A percentile compares a stretch with the other conserved stretches of the same genome.
Evolutionary conservation across 2,888 invertebrate species (phyloP).

Genomic region (Silvanus unidentatus): DNA sequence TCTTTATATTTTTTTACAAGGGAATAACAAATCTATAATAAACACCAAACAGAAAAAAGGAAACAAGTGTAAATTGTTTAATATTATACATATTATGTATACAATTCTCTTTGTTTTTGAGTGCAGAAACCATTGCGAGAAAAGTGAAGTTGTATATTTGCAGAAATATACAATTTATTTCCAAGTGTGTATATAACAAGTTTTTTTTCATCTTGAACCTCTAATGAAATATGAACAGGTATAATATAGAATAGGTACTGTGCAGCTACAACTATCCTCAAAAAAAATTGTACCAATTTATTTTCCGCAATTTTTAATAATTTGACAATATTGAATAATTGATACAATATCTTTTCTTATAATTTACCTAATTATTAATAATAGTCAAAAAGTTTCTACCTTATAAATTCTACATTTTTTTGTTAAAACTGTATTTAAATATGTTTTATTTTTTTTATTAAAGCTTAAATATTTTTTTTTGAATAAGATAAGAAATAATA

Average conservation of each 20-base stretch:
- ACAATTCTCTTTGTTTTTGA: constrained; percentile 12
- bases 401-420: constrained; percentile 34
- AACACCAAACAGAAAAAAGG: neutral
- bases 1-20: constrained; percentile 19
- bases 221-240: constrained; percentile 38
- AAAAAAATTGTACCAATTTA: constrained; percentile 27
- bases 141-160: constrained; percentile 27
- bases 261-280: constrained; percentile 30
- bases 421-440: constrained; percentile 25
- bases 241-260: constrained; percentile 35
- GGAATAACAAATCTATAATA: constrained; percentile 28
- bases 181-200: constrained; percentile 34
- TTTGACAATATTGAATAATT: constrained; percentile 18
- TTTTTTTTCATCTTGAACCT: constrained; percentile 25
- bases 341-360: constrained; percentile 16
- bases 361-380: constrained; percentile 20
- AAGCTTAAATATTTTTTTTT: constrained; percentile 31
- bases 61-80: constrained; percentile 10
- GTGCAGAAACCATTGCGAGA: constrained; percentile 37
- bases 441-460: constrained; percentile 27
- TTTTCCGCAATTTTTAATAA: constrained; percentile 10
- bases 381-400: constrained; percentile 35
- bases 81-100: neutral
- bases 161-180: constrained; percentile 25
- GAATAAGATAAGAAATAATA: constrained; percentile 29